phyloP scores from a whole-genome alignment of 2,113 vertebrate species.

The Gallinago media region DNA sequence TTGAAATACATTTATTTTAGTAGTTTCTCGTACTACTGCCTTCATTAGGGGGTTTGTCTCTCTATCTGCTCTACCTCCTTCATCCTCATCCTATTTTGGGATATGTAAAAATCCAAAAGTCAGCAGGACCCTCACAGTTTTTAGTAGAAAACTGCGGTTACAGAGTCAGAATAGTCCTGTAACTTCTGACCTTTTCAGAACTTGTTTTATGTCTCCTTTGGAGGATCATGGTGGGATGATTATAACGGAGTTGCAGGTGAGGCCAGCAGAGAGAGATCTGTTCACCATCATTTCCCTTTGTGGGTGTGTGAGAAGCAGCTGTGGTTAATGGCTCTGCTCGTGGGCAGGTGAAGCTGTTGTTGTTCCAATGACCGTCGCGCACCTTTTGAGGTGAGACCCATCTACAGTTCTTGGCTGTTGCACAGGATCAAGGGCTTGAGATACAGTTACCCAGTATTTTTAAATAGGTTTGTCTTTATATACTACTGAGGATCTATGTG shows the following conservation, averaged over 20 bases:
- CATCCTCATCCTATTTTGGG: not conserved
- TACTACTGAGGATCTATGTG: not conserved
- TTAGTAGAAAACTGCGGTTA: no score
- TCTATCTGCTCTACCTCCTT: not conserved
- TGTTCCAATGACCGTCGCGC: not conserved
- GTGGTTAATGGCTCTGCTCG: not conserved
- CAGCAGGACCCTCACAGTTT: not conserved
- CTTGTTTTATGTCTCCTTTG: not conserved
- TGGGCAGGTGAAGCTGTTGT: no score
- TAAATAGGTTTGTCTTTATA: not conserved
- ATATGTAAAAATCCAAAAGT: not conserved
- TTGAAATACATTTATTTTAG: not conserved
- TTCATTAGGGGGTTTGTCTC: not conserved
- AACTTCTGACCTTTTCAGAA: not conserved
- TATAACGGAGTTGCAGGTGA: not conserved
- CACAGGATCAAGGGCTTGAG: not conserved
- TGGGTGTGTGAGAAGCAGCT: not conserved
- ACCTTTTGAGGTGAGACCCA: not conserved
- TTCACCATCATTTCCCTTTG: not conserved
- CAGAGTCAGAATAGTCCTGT: no score
- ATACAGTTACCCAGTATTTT: not conserved
- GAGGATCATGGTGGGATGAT: not conserved
- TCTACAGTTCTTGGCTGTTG: not conserved
- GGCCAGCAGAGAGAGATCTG: not conserved
- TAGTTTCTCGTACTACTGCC: not conserved